Conservation (phyloP, 2,113 vertebrate genomes). For the Myotis brandtii region DNA sequence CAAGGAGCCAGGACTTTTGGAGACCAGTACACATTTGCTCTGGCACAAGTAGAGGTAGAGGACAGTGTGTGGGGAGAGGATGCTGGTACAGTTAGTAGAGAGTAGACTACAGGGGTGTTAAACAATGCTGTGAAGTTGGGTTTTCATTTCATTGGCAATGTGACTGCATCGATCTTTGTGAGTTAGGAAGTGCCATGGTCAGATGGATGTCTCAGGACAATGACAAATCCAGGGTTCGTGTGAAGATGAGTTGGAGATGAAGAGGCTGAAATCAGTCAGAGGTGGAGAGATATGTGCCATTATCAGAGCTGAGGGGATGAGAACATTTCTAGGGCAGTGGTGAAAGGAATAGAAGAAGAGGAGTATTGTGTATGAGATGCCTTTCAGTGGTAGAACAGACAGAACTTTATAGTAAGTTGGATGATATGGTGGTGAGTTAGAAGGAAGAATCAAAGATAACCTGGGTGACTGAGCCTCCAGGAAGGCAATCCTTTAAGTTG, state of each 20-base stretch:
- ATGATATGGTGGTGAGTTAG: background rate
- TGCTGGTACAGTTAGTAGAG: background rate
- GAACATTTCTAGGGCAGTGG: background rate
- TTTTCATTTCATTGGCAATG: background rate
- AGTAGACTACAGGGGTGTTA: too few relatives aligned
- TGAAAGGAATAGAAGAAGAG: background rate
- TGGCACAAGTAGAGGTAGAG: background rate
- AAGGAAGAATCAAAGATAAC: background rate
- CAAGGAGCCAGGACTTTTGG: background rate
- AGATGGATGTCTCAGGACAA: background rate
- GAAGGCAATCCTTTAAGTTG: background rate
- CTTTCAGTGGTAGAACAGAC: background rate
- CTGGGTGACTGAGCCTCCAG: background rate
- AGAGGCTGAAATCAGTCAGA: background rate
- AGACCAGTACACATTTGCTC: background rate
- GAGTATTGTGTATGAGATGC: background rate
- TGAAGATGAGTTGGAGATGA: background rate
- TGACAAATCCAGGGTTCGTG: background rate
- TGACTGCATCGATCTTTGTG: background rate
- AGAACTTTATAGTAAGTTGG: background rate
- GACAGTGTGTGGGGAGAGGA: background rate
- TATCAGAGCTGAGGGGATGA: background rate
- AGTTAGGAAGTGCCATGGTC: rapidly evolving
- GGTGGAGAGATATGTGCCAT: background rate
- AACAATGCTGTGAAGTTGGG: background rate